phyloP scores from a whole-genome alignment of 1,140 invertebrate genomes.

The Bombus sibiricus region DNA sequence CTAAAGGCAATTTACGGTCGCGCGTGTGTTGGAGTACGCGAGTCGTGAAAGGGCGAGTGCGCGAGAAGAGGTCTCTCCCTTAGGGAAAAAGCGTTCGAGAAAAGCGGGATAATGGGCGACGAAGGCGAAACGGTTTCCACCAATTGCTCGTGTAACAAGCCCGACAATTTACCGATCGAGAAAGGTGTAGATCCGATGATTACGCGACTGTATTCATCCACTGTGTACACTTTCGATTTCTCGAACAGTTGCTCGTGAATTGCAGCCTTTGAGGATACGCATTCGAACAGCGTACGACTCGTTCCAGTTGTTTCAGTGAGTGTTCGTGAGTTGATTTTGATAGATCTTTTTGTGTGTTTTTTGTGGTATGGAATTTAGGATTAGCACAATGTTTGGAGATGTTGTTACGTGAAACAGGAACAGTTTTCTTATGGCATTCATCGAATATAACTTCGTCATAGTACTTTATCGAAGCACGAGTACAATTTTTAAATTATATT shows the following conservation, averaged over 20 bases:
- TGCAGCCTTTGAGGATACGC: not conserved
- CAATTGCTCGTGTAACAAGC: conserved; percentile 62
- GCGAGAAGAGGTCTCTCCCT: not conserved
- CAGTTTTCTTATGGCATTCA: too few species aligned
- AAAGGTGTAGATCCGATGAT: conserved; percentile 7
- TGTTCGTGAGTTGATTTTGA: too few species aligned
- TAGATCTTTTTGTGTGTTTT: not conserved
- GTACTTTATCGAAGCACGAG: too few species aligned
- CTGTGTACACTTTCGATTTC: conserved; percentile 27
- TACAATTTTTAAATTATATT: too few species aligned
- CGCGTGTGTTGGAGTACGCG: not conserved
- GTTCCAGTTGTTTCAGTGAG: not conserved
- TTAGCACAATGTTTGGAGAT: too few species aligned
- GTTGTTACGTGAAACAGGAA: too few species aligned
- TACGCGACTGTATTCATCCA: conserved; percentile 31
- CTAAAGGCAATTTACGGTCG: not conserved
- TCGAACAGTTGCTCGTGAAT: not conserved
- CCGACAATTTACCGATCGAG: conserved; percentile 63
- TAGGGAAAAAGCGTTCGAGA: not conserved
- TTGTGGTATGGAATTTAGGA: too few species aligned
- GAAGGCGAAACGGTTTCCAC: conserved; percentile 36
- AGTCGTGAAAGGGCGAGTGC: not conserved
- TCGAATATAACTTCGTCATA: too few species aligned
- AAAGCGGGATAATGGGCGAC: conserved; percentile 54
- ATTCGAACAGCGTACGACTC: too few species aligned